Percentiles rank a stretch among this genome's conserved stretches.
These are phyloP conservation scores for Lasioglossum malachurum DNA, from an alignment of 2,888 invertebrate genomes.

Conservation along the genomic window DNA sequence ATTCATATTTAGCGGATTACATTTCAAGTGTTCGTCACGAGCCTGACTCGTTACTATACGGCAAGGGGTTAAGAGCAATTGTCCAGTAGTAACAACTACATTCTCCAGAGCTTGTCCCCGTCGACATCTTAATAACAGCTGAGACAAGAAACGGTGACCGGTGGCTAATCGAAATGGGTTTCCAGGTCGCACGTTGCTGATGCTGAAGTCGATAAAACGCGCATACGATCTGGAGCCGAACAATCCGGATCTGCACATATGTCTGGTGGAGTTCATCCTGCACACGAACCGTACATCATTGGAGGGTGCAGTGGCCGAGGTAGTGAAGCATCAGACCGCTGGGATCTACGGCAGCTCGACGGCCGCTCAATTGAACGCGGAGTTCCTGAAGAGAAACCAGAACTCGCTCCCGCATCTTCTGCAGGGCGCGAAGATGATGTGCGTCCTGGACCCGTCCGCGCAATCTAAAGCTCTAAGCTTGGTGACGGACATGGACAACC, in stretches of 20 bases:
- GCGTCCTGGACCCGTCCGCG: conserved; percentile 89
- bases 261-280: conserved; percentile 92
- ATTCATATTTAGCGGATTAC: too few species aligned
- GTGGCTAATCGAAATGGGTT: conserved; percentile 57
- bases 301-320: conserved; percentile 86
- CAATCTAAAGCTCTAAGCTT: conserved; percentile 89
- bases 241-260: conserved; percentile 94
- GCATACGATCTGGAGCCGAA: conserved; percentile 91
- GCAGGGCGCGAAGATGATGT: conserved; percentile 93
- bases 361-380: conserved; percentile 86
- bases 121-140: not conserved
- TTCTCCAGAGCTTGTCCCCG: not conserved
- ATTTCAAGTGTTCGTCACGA: too few species aligned
- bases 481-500: conserved; percentile 86
- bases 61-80: not conserved
- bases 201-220: conserved; percentile 98
- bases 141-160: not conserved
- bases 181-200: conserved; percentile 94
- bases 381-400: conserved; percentile 82
- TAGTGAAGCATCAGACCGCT: conserved; percentile 86
- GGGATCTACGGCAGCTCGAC: conserved; percentile 87
- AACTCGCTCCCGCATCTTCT: conserved; percentile 91
- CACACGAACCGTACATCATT: conserved; percentile 85
- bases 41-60: too few species aligned
- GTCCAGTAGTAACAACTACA: not conserved